These are phyloP conservation scores for Cheilosia scutellata DNA, from an alignment of 2,888 invertebrate genomes.

Conservation along the genomic window DNA sequence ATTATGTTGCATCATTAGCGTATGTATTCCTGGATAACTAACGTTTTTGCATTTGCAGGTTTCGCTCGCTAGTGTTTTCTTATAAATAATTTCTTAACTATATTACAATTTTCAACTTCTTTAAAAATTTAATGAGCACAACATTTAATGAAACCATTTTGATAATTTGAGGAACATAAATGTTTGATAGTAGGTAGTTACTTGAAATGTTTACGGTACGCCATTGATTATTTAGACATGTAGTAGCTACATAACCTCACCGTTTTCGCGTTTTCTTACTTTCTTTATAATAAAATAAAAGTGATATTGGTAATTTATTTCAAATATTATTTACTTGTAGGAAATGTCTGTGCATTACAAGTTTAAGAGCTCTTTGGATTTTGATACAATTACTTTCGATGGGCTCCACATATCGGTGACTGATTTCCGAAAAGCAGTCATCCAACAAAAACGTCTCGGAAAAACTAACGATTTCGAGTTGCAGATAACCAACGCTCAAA, in stretches of 20 bases:
- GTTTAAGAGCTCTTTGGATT: constrained; percentile 98
- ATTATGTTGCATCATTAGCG: constrained; percentile 7
- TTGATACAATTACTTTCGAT: constrained; percentile 98
- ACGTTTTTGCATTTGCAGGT: neutral
- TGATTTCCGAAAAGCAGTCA: constrained; percentile 97
- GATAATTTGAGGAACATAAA: neutral
- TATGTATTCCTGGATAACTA: neutral
- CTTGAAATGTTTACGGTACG: neutral
- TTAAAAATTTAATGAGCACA: neutral
- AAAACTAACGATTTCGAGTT: constrained; percentile 98
- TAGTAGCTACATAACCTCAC: constrained; percentile 39
- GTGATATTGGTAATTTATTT: neutral
- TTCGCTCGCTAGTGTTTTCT: neutral
- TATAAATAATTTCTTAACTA: neutral
- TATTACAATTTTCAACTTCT: neutral
- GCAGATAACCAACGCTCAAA: constrained; percentile 98
- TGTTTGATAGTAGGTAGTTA: neutral
- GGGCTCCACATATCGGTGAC: constrained; percentile 97
- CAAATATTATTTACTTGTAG: constrained; percentile 26
- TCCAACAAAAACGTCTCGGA: constrained; percentile 97
- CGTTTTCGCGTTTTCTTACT: neutral
- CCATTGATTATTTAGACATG: constrained; percentile 25
- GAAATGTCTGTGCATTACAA: constrained; percentile 98
- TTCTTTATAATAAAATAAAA: neutral
- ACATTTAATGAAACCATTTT: neutral